Conservation (phyloP, 2,888 invertebrate genomes). For the Lepeophtheirus nordmannii region DNA sequence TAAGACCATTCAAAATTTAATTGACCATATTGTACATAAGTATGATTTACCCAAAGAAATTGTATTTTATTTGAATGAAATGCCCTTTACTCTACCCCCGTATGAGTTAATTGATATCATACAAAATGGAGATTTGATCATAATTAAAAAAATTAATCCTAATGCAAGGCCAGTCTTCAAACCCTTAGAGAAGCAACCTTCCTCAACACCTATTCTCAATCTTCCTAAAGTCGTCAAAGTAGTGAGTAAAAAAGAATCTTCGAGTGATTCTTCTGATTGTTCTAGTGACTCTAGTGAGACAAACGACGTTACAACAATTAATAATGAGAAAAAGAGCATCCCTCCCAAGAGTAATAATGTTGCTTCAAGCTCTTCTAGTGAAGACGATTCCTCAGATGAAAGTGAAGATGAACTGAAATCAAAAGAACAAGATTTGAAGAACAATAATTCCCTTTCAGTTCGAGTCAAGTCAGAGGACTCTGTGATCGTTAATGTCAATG, state of each 20-base stretch:
- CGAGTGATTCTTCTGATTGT: not conserved
- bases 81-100: not conserved
- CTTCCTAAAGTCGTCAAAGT: too few species aligned
- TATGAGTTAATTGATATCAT: not conserved
- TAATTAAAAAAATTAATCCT: not conserved
- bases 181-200: not conserved
- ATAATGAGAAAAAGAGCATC: not conserved
- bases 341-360: not conserved
- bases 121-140: not conserved
- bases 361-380: not conserved
- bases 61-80: not conserved
- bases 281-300: not conserved
- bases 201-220: too few species aligned
- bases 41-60: too few species aligned
- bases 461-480: not conserved
- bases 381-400: not conserved
- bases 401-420: not conserved
- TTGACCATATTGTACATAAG: not conserved
- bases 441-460: not conserved
- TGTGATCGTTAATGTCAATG: not conserved
- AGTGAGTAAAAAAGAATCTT: not conserved
- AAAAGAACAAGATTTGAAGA: not conserved
- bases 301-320: not conserved
- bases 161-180: too few species aligned
- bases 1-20: not conserved